Evolutionary conservation across 2,888 invertebrate species (phyloP), one percentile per base, ranked within the genome.

Genomic region (Melinaea menophilus): DNA sequence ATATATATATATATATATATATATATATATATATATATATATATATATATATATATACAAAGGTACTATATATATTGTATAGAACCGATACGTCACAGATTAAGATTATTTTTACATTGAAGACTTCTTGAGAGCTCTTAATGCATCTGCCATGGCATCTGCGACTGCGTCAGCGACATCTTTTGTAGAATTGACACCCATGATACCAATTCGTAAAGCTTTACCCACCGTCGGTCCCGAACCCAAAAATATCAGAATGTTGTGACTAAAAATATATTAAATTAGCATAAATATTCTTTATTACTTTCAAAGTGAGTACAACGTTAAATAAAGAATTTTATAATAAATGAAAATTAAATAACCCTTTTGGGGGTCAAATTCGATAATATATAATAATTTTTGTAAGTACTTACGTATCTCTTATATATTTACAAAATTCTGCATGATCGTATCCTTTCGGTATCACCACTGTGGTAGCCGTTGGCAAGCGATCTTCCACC

Each of bases 181-280:
- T 2, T 71, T 74, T 0, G 78, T 81, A 0, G 88, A 78, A 72
- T 87, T 90, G 46, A 88, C 88, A 2, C 97, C 98, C 95, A 98
- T 95, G n/a, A 97, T 83, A 2, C 98, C 98, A 67, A 98, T 93
- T n/a, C 98, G 93, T 74, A 97, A 93, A 0, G 96, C 93, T 74
- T 95, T 94, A 37, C 95, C 96, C 0, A 87, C 92, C 0, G 96
- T 96, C 0, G 95, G 95, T 0, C 97, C 98, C 22, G 98, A 84
- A 0, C 98, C 98, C 5, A 95, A 95, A 70, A 95, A 93, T 66
- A 98, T 94, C 76, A 97, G 94, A 46, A 97, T 91, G 64, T 85
- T 82, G 71, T 89, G 80, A 12, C 90, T 90, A 80, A 45, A 73
- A 72, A 45, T 9, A 7, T 59, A 56, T 55, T 13, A 1, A 41